Conservation (phyloP, 2,113 vertebrate species). For the Gnathonemus echidnorhynchus region DNA sequence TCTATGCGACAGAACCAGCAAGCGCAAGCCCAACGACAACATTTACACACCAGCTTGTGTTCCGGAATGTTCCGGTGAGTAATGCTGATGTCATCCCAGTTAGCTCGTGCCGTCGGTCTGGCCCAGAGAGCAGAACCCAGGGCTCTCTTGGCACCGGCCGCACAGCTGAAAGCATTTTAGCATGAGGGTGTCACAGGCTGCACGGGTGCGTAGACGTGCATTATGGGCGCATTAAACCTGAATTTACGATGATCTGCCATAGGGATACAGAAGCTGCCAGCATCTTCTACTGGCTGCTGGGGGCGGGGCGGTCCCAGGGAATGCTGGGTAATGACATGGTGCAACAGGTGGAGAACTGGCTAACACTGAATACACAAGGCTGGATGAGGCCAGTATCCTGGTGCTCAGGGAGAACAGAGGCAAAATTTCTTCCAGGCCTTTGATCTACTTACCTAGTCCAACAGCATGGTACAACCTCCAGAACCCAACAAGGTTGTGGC, state of each 20-base stretch:
- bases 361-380: neutral
- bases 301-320: neutral
- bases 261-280: neutral
- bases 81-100: neutral
- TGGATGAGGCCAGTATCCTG: neutral
- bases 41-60: neutral
- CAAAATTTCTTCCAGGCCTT: neutral
- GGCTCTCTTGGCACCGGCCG: neutral
- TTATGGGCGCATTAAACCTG: neutral
- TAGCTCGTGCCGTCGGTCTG: neutral
- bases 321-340: neutral
- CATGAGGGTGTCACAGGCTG: neutral
- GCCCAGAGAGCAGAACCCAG: neutral
- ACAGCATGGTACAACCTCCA: neutral
- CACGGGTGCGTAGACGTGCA: neutral
- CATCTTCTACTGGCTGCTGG: neutral
- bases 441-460: neutral
- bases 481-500: neutral
- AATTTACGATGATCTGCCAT: neutral
- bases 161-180: neutral
- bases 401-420: neutral
- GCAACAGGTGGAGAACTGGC: neutral
- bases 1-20: neutral
- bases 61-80: neutral
- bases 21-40: neutral